A percentile compares a stretch with the other conserved stretches of the same genome.
phyloP scores from a whole-genome alignment of 2,113 vertebrate genomes.

The Spheniscus mendiculus region DNA sequence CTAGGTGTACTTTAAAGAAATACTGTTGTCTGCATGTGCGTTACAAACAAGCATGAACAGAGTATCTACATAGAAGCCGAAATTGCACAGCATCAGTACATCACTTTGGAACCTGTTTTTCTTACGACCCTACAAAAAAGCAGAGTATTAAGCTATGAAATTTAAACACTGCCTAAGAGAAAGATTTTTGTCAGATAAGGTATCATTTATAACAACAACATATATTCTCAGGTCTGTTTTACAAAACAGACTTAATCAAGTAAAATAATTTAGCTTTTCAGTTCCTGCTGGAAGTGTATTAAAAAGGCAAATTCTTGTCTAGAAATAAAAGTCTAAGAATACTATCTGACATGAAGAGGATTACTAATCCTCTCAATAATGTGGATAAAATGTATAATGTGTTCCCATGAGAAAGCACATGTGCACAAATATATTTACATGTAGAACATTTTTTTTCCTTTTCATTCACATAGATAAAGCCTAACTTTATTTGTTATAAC shows the following conservation, averaged over 20 bases:
- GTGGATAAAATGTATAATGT: not conserved
- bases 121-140: not conserved
- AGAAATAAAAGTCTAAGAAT: slow-evolving; percentile 29
- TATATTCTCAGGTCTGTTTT: not conserved
- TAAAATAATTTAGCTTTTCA: slow-evolving; percentile 30
- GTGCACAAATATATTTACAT: not conserved
- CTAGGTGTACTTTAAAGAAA: not conserved
- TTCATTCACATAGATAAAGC: not conserved
- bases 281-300: not conserved
- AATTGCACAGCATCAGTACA: not conserved
- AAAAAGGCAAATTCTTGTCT: not conserved
- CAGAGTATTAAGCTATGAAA: not conserved
- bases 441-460: not conserved
- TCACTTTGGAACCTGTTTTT: not conserved
- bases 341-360: slow-evolving; percentile 3
- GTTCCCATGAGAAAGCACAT: slow-evolving; percentile 14
- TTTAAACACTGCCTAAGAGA: not conserved
- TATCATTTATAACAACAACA: not conserved
- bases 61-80: not conserved
- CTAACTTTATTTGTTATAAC: not conserved
- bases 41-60: not conserved
- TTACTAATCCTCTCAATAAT: not conserved
- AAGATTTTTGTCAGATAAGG: not conserved
- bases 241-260: slow-evolving; percentile 10
- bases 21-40: not conserved